These are phyloP conservation scores for Electrona antarctica DNA, from an alignment of 2,113 vertebrate genomes.

Conservation along the genomic window DNA sequence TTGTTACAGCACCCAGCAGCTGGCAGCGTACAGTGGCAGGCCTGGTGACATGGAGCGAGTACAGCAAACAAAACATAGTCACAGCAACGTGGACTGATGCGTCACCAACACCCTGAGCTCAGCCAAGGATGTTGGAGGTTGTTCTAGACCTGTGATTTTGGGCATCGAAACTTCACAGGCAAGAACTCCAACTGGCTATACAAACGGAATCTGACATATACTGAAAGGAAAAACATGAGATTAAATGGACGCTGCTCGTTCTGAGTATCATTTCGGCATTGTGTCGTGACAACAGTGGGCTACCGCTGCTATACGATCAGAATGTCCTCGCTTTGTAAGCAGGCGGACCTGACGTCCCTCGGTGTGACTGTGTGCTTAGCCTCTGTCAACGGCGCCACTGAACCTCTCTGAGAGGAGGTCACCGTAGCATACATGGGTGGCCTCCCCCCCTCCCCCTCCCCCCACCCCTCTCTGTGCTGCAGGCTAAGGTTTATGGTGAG, in stretches of 20 bases:
- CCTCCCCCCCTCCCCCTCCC: slow-evolving; percentile 51
- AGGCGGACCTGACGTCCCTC: slow-evolving; percentile 52
- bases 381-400: slow-evolving; percentile 73
- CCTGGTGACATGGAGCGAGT: slow-evolving; percentile 11
- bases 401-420: slow-evolving; percentile 72
- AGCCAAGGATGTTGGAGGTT: too few relatives aligned
- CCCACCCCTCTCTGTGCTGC: slow-evolving; percentile 17
- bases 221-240: neutral
- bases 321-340: slow-evolving; percentile 42
- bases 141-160: neutral
- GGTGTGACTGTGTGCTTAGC: slow-evolving; percentile 73
- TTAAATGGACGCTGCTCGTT: slow-evolving; percentile 10
- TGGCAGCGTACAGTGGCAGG: slow-evolving; percentile 29
- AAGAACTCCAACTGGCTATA: neutral
- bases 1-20: slow-evolving; percentile 54
- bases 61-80: neutral
- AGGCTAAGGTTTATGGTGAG: slow-evolving; percentile 75
- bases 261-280: neutral
- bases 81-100: slow-evolving; percentile 7
- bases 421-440: slow-evolving; percentile 74
- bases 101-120: neutral
- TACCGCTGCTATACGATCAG: neutral
- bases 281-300: slow-evolving; percentile 1
- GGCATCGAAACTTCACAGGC: neutral
- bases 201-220: neutral